These are phyloP conservation scores for Gallinago media DNA, from an alignment of 2,113 vertebrate species.

Conservation along the genomic window DNA sequence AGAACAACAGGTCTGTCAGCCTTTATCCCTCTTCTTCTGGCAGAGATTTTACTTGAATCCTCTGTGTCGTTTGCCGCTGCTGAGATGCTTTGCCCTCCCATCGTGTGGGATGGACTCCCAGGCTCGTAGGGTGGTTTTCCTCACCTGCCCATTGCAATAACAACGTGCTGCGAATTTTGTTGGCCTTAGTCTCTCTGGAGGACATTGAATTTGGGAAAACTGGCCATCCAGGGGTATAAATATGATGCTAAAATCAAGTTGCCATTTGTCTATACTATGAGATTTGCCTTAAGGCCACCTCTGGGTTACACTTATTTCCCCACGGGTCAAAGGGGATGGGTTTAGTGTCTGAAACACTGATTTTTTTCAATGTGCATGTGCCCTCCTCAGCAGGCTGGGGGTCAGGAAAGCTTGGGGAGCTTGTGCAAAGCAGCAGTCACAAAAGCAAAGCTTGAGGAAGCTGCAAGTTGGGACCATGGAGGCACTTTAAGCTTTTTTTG, in stretches of 20 bases:
- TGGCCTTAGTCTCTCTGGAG: not conserved
- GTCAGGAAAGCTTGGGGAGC: not conserved
- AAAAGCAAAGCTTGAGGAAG: not conserved
- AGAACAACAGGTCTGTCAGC: not conserved
- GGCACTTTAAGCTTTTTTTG: not conserved
- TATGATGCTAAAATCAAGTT: accelerated
- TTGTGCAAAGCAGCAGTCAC: not conserved
- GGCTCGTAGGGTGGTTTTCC: not conserved
- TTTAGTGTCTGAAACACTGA: not conserved
- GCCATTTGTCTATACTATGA: not conserved
- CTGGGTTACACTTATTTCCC: not conserved
- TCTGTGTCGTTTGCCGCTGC: not conserved
- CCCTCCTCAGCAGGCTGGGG: not conserved
- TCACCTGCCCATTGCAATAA: not conserved
- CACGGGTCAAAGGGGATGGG: not conserved
- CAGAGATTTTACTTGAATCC: not conserved
- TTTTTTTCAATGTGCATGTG: not conserved
- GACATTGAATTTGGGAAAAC: not conserved
- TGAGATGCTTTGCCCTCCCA: not conserved
- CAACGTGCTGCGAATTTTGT: not conserved
- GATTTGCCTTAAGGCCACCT: not conserved
- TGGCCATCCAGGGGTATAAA: not conserved
- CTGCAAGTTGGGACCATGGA: not conserved
- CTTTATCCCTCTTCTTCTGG: not conserved
- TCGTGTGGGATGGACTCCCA: not conserved